Conservation (phyloP, 2,797 vertebrate genomes). For the Onychomys arenicola region DNA sequence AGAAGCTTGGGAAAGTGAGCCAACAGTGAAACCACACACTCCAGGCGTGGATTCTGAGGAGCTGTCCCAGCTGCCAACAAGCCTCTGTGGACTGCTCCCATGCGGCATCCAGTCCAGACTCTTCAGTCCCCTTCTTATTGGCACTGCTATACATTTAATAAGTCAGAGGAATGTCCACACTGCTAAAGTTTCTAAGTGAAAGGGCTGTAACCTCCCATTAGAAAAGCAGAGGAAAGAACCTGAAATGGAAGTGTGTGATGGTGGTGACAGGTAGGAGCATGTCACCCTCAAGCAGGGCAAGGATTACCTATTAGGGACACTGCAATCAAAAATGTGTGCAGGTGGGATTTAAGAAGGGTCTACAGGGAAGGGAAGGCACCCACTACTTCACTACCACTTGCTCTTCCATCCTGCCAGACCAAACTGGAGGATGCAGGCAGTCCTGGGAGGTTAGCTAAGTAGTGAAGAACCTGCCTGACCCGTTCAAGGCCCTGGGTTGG, state of each 20-base stretch:
- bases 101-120: not conserved
- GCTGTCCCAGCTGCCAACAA: not conserved
- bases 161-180: not conserved
- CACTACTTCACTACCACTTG: slow-evolving; percentile 30
- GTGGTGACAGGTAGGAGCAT: not conserved
- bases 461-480: not conserved
- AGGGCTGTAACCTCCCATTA: not conserved
- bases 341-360: slow-evolving; percentile 29
- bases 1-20: slow-evolving; percentile 16
- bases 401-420: slow-evolving; percentile 46
- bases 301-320: not conserved
- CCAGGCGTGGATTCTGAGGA: not conserved
- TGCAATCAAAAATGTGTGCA: not conserved
- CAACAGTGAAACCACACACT: not conserved
- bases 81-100: not conserved
- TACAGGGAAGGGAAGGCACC: not conserved
- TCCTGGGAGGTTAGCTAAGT: not conserved
- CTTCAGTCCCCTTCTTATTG: not conserved
- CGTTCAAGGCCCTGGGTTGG: not conserved
- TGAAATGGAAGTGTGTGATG: not conserved
- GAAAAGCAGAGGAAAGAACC: not conserved
- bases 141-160: not conserved
- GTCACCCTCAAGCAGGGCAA: not conserved
- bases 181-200: not conserved
- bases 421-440: not conserved